Conservation (phyloP, 1,140 invertebrate species). For the Psix sp. region DNA sequence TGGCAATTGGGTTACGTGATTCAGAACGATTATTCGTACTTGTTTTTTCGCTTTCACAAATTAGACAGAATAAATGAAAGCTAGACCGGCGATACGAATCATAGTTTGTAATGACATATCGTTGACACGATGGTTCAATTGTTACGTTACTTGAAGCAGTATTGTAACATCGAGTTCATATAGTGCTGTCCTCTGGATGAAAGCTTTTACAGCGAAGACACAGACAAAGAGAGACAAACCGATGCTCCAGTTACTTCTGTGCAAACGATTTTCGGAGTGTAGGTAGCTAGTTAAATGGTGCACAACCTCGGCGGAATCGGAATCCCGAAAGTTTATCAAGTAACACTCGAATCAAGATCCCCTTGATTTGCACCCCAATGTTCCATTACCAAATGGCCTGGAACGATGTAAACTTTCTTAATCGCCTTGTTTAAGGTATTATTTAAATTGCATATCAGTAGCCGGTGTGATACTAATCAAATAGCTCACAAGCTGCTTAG, state of each 20-base stretch:
- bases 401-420: not conserved
- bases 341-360: not conserved
- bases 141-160: no score
- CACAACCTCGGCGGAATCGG: not conserved
- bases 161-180: not conserved
- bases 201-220: not conserved
- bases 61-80: no score
- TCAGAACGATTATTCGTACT: no score
- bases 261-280: not conserved
- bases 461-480: not conserved
- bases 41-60: no score
- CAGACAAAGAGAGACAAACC: not conserved
- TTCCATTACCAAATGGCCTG: not conserved
- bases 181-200: constrained; percentile 1
- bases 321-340: constrained; percentile 1
- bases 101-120: constrained; percentile 1
- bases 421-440: no score
- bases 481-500: not conserved
- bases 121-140: no score
- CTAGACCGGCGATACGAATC: no score
- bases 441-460: no score
- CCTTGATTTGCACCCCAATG: not conserved
- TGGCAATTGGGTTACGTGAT: no score
- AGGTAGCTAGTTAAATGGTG: not conserved
- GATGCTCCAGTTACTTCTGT: not conserved